Base-by-base conservation (phyloP, 2,113 vertebrate species). In the Tapirus terrestris region DNA sequence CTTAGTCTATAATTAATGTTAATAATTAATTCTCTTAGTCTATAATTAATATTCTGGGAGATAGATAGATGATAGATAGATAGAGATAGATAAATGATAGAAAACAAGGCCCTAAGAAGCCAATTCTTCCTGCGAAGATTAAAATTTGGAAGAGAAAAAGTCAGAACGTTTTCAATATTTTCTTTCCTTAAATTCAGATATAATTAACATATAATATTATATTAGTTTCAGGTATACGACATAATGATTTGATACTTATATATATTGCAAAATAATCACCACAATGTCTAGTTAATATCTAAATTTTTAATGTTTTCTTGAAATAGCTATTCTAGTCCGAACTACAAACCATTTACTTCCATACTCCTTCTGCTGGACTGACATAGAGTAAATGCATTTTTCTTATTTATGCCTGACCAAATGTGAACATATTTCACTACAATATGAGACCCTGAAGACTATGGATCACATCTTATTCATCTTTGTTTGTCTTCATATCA, bases 121-220 rank as follows among this genome's bases (percentile, higher is more conserved):
- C 68, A 92, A 13, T 81, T 90, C 16, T 89, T 95, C 13, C 53
- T 70, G 21, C 91, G 6, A 95, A 89, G 45, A 91, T 65, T 83
- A 79, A 84, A 96, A 97, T 53, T 85, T 65, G 27, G 23, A 89
- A 72, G 25, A 76, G 33, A 61, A 75, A 81, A 75, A 63, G 17
- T 84, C 33, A 89, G 29, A 95, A 58, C 25, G 3, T 33, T 63
- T 72, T 45, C 5, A 3, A 29, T n/a, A 36, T 65, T 88, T 29
- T 88, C 29, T 77, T 85, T 67, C 18, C 43, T 43, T 39, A 14
- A 10, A 75, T 67, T 56, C 83, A 39, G 48, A 63, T 63, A 43
- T 56, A 94, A 63, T 23, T 61, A 8, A 65, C n/a, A 89, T 33
- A 58, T 80, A 53, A 80, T 31, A 73, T n/a, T 77, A n/a, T 31